Percentiles rank a stretch among this genome's conserved stretches.
These are phyloP conservation scores for Dromius quadrimaculatus DNA, from an alignment of 2,888 invertebrate genomes.

Conservation along the genomic window DNA sequence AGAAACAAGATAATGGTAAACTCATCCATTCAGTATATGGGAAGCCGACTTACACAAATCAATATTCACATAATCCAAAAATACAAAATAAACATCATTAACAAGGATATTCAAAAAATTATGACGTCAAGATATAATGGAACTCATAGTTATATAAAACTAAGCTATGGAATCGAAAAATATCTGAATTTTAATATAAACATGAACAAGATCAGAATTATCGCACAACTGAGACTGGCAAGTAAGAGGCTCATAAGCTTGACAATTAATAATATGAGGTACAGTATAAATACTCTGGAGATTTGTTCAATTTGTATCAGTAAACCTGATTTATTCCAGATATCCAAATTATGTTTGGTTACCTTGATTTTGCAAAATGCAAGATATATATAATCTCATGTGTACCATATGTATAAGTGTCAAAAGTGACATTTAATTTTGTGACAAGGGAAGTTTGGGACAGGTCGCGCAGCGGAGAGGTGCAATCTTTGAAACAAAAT, in stretches of 20 bases:
- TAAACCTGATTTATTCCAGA: too few species aligned
- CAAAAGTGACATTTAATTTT: too few species aligned
- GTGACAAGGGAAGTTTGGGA: too few species aligned
- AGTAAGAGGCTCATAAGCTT: neutral
- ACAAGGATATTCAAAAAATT: neutral
- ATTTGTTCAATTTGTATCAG: neutral
- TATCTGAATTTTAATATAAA: neutral
- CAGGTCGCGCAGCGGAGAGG: too few species aligned
- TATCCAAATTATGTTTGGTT: too few species aligned
- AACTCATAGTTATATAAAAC: neutral
- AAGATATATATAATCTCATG: neutral
- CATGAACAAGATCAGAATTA: neutral
- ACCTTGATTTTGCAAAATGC: too few species aligned
- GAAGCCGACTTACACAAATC: too few species aligned
- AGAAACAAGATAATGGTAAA: too few species aligned
- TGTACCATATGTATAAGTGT: neutral
- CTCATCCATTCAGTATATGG: too few species aligned
- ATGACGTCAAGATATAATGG: neutral
- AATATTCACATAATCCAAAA: neutral
- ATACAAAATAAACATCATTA: neutral
- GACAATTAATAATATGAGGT: neutral
- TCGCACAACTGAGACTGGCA: neutral
- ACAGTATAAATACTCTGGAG: neutral
- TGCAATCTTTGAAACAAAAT: too few species aligned
- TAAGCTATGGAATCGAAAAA: neutral